Conservation (phyloP, 2,888 invertebrate species). For the Orchestes rusci region DNA sequence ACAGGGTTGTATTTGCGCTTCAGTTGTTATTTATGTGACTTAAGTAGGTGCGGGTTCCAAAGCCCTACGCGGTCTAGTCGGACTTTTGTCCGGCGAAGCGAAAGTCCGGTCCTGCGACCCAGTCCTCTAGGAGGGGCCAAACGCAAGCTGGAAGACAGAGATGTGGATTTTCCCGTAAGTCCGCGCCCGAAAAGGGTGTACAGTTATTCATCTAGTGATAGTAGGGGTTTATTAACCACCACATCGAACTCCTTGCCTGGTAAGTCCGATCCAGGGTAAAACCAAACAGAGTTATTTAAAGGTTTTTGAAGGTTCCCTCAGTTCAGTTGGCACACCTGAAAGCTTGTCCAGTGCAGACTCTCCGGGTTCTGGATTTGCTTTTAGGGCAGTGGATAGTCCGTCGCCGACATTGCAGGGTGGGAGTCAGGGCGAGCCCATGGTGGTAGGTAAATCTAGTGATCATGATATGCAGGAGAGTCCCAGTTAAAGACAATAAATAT, state of each 20-base stretch:
- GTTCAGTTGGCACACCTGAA: constrained; percentile 55
- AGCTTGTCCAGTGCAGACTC: constrained; percentile 56
- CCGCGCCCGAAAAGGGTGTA: constrained; percentile 45
- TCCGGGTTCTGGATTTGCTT: constrained; percentile 42
- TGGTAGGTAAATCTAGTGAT: constrained; percentile 39
- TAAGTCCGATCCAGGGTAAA: no score
- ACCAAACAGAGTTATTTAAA: no score
- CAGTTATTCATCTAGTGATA: constrained; percentile 37
- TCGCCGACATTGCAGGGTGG: constrained; percentile 44
- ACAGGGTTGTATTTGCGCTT: background rate
- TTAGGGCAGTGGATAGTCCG: constrained; percentile 49
- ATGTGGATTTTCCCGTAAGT: constrained; percentile 39
- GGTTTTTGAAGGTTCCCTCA: constrained; percentile 45
- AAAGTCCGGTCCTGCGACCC: constrained; percentile 75
- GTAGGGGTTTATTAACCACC: constrained; percentile 42
- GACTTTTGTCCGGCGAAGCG: constrained; percentile 71
- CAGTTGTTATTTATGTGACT: background rate
- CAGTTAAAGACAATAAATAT: no score
- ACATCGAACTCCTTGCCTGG: constrained; percentile 40
- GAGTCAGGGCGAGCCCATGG: constrained; percentile 38
- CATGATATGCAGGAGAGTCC: constrained; percentile 43
- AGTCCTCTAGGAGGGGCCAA: constrained; percentile 57
- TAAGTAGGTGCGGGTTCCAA: constrained; percentile 34
- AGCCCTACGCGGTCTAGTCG: constrained; percentile 60
- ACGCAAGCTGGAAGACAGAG: constrained; percentile 57